Evolutionary conservation across 2,888 invertebrate genomes (phyloP), one percentile per base, ranked within the genome.

Genomic region (Ferdinandea cuprea): DNA sequence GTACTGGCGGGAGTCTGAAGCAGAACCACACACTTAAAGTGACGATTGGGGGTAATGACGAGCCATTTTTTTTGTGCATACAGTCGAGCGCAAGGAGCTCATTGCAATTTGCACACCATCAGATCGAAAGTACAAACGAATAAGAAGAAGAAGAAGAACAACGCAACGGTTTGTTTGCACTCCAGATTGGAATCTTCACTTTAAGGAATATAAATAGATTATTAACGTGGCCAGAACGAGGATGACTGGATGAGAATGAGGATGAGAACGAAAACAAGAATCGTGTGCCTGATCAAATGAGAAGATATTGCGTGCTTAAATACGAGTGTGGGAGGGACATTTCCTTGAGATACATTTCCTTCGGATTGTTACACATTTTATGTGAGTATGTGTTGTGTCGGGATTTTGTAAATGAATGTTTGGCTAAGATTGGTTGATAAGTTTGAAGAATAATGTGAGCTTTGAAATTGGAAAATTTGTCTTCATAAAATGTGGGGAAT

Each of bases 141-240:
- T 11, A 58, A 63, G 63, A 69, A 69, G 48, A 44, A 58, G 74
- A 58, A 19, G 13, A 58, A 63, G 63, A 69, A 69, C 56, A 44
- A 44, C 44, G 44, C 15, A 72, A 66, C 72, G 63, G 72, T 78
- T 72, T 78, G 78, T 78, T 78, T 78, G 72, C 72, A 58, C 80
- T 74, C 48, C 50, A 74, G 74, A 80, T 80, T 35, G 58, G 48
- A 50, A 80, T 74, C 63, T 74, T 69, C 19, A 8, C 69, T 68
- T 65, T 42, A 59, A 58, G 58, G 74, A 80, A 79, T 79, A 73
- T 73, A 79, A 79, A 79, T 73, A 79, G 73, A 73, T 79, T 80
- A 80, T 69, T 74, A 80, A 80, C 54, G 56, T 69, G 69, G 52
- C 56, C 37, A 32, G 54, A 54, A 61, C 35, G 52, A 54, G 52